Evolutionary conservation across 2,888 invertebrate genomes (phyloP).

Genomic region (Pegoplata infirma): DNA sequence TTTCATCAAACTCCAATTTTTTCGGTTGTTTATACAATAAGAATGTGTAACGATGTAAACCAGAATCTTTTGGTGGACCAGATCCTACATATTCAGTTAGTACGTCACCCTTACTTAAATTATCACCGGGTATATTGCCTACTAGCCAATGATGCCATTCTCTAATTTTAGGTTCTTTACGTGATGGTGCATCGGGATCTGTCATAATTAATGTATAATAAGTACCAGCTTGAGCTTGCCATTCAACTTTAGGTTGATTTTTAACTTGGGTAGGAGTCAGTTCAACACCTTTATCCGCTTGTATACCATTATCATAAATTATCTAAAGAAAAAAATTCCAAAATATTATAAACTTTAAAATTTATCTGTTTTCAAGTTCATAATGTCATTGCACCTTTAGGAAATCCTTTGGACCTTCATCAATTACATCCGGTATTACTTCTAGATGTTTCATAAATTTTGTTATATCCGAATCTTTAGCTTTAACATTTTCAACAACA

Average conservation of each 20-base stretch:
- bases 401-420: slow-evolving; percentile 72
- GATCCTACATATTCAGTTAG: slow-evolving; percentile 90
- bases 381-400: slow-evolving; percentile 69
- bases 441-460: slow-evolving; percentile 73
- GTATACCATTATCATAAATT: slow-evolving; percentile 74
- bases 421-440: slow-evolving; percentile 75
- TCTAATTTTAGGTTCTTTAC: slow-evolving; percentile 86
- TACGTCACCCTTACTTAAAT: slow-evolving; percentile 85
- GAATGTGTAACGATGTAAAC: slow-evolving; percentile 88
- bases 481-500: slow-evolving; percentile 11
- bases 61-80: slow-evolving; percentile 88
- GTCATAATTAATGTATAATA: slow-evolving; percentile 75
- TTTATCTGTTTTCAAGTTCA: not conserved
- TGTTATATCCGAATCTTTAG: slow-evolving; percentile 71
- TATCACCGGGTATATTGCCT: slow-evolving; percentile 89
- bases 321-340: slow-evolving; percentile 64
- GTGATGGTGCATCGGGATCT: slow-evolving; percentile 96
- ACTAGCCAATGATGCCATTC: slow-evolving; percentile 98
- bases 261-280: slow-evolving; percentile 84
- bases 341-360: not conserved
- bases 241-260: slow-evolving; percentile 72
- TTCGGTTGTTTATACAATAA: slow-evolving; percentile 86
- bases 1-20: slow-evolving; percentile 81
- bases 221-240: slow-evolving; percentile 69
- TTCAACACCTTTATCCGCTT: slow-evolving; percentile 83